Evolutionary conservation across 2,888 invertebrate species (phyloP), one percentile per base, ranked within the genome.

Genomic region (Neuroscelio doddi): DNA sequence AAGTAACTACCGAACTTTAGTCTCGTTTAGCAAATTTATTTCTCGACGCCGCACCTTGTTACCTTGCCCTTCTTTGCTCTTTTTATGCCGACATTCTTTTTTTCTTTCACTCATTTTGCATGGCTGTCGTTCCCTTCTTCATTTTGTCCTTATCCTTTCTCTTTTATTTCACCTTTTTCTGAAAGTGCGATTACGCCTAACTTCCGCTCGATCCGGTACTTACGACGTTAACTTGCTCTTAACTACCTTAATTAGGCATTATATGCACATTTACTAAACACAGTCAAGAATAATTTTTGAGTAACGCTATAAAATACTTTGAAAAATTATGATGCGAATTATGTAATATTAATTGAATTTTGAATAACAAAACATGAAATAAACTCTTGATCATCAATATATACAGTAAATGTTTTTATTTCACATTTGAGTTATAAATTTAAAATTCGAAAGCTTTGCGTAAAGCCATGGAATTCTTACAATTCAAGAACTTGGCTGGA

Each of bases 1-100:
- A 55, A 68, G 70, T 79, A 80, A 80, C 76, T 79, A 80, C 79
- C 77, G 73, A 79, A 79, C 76, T 80, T 79, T 70, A 72, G 71
- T 72, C 77, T 78, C 78, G 77, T 78, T 80, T 78, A 75, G 74
- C 73, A 72, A 77, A 80, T 80, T 80, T 79, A 80, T 80, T 78
- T 74, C 71, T 74, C 64, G 63, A 65, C 70, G 65, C 66, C 67
- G 70, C 61, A 65, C 66, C 72, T 69, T 68, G 69, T 70, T 71
- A 70, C 69, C 61, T 68, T 68, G 34, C 49, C 52, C 71, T 53
- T 64, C 59, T 56, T 64, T 39, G 21, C 53, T 52, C 45, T 65
- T 50, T 44, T 59, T 50, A 49, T 62, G 52, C 26, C 45, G 21
- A 24, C 32, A 46, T 56, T 46, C 67, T 62, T 56, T 55, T 64